Evolutionary conservation across 2,113 vertebrate genomes (phyloP).

Genomic region (Pygoscelis antarcticus): DNA sequence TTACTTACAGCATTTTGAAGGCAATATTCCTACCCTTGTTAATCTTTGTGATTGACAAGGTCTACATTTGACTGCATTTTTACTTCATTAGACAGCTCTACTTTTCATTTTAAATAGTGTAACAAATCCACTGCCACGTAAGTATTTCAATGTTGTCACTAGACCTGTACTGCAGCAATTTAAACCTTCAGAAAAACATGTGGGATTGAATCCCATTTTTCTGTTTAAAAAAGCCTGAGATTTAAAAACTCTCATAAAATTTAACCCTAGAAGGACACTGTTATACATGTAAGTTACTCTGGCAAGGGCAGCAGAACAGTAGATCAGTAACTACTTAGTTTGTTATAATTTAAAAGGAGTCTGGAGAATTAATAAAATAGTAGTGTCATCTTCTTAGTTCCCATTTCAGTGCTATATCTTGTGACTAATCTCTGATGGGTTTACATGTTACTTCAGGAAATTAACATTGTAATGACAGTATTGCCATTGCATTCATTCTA

Average conservation of each 20-base stretch:
- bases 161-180: slow-evolving; percentile 36
- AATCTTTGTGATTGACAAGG: slow-evolving; percentile 65
- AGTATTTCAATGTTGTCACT: slow-evolving; percentile 49
- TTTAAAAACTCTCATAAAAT: not conserved
- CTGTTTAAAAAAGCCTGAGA: not conserved
- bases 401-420: not conserved
- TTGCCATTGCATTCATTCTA: not conserved
- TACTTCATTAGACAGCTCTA: slow-evolving; percentile 59
- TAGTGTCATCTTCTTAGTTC: not conserved
- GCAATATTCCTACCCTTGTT: slow-evolving; percentile 40
- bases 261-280: not conserved
- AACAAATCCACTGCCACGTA: slow-evolving; percentile 51
- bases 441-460: not conserved
- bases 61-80: slow-evolving; percentile 63
- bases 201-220: not conserved
- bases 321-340: not conserved
- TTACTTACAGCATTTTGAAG: slow-evolving; percentile 62
- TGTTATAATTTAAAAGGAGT: not conserved
- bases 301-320: not conserved
- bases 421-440: not conserved
- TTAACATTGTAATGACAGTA: not conserved
- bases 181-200: slow-evolving; percentile 36
- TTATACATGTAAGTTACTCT: not conserved
- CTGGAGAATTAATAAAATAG: not conserved
- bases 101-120: slow-evolving; percentile 59